Conservation (phyloP, 2,797 vertebrate genomes). For the Helostoma temminkii region DNA sequence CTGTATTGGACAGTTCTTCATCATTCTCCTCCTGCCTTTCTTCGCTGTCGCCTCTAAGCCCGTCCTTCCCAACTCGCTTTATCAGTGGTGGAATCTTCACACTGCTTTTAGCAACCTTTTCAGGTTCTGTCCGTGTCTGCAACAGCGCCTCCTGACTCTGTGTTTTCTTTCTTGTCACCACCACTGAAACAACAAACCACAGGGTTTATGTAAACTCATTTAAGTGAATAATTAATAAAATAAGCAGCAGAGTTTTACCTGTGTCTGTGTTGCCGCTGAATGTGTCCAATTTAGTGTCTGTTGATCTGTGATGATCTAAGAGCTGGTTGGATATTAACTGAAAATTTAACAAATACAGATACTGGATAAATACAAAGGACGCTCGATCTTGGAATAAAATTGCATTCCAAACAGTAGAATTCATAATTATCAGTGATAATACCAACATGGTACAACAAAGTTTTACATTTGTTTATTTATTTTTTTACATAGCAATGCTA, state of each 20-base stretch:
- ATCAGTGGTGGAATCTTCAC: conserved; percentile 2
- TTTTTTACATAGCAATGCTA: too few species aligned
- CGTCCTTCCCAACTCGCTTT: conserved; percentile 13
- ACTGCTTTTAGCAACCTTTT: background rate
- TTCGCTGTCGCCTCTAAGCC: background rate
- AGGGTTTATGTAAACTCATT: background rate
- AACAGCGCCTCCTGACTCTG: background rate
- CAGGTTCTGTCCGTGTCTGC: background rate
- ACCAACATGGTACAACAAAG: too few species aligned
- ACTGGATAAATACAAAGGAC: too few species aligned
- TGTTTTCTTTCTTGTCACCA: background rate
- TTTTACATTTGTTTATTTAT: too few species aligned
- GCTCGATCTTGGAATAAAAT: too few species aligned
- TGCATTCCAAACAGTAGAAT: too few species aligned
- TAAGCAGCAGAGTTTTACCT: conserved; percentile 24
- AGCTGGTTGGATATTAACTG: conserved; percentile 1
- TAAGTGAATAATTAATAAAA: background rate
- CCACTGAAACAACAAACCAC: background rate
- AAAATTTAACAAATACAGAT: too few species aligned
- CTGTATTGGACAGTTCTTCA: background rate
- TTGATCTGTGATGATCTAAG: background rate
- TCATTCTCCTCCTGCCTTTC: conserved; percentile 18
- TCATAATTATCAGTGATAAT: too few species aligned
- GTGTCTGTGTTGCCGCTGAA: background rate
- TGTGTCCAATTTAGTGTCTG: background rate